These are phyloP conservation scores for Yponomeuta evonymella DNA, from an alignment of 2,888 invertebrate species.

Conservation along the genomic window DNA sequence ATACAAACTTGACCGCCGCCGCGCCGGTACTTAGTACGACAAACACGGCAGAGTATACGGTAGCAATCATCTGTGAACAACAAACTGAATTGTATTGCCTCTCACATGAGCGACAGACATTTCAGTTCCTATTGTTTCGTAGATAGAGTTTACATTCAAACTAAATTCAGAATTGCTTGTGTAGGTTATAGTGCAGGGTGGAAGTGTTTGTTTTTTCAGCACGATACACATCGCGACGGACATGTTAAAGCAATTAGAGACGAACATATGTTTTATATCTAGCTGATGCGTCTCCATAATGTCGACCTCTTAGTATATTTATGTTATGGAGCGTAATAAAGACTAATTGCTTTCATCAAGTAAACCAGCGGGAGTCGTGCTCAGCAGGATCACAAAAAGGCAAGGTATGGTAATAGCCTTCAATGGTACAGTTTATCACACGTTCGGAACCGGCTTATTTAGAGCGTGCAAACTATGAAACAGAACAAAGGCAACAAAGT, in stretches of 20 bases:
- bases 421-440: not conserved
- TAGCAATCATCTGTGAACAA: constrained; percentile 51
- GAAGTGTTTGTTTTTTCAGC: constrained; percentile 15
- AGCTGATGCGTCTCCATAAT: not conserved
- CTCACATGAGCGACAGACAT: not conserved
- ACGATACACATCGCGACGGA: constrained; percentile 24
- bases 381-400: not conserved
- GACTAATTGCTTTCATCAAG: not conserved
- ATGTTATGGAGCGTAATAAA: not conserved
- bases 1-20: constrained; percentile 25
- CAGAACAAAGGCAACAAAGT: not conserved
- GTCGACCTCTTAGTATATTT: not conserved
- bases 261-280: constrained; percentile 26
- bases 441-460: not conserved
- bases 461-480: not conserved
- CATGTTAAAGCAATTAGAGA: constrained; percentile 64
- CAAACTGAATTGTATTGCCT: constrained; percentile 31
- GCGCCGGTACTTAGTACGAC: constrained; percentile 59
- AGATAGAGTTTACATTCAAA: not conserved
- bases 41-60: constrained; percentile 47
- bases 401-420: not conserved
- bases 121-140: not conserved
- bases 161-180: not conserved
- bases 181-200: not conserved
- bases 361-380: not conserved